phyloP scores from a whole-genome alignment of 2,113 vertebrate species.

The Aix galericulata region DNA sequence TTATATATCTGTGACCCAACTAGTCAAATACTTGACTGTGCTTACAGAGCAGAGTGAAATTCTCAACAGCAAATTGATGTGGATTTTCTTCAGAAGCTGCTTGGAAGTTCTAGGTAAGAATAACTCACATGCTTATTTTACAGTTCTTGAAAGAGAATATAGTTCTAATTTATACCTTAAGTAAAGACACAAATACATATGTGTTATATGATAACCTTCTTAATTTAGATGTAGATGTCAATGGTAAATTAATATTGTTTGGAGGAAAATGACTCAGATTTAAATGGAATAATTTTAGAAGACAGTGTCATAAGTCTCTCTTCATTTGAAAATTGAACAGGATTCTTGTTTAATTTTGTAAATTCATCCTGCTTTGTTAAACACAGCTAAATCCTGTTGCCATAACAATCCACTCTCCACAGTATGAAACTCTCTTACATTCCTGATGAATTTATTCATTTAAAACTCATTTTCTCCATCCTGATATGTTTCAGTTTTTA shows the following conservation, averaged over 20 bases:
- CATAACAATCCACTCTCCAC: slow-evolving; percentile 9
- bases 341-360: slow-evolving; percentile 10
- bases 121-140: background rate
- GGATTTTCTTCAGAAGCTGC: background rate
- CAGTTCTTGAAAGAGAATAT: background rate
- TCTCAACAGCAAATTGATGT: background rate
- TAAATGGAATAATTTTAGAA: background rate
- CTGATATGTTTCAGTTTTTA: background rate
- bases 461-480: background rate
- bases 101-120: background rate
- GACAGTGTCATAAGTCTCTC: background rate
- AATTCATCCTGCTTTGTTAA: slow-evolving; percentile 28
- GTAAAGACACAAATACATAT: background rate
- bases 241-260: background rate
- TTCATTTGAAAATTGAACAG: background rate
- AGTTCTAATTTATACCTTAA: background rate
- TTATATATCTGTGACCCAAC: background rate
- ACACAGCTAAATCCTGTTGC: background rate
- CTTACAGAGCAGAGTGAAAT: background rate
- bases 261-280: background rate
- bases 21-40: background rate
- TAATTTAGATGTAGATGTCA: background rate
- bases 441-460: slow-evolving; percentile 1
- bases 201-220: background rate
- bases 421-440: background rate